Percentiles rank a stretch among this genome's conserved stretches.
These are phyloP conservation scores for Petrolisthes cinctipes DNA, from an alignment of 2,888 invertebrate genomes.

Conservation along the genomic window DNA sequence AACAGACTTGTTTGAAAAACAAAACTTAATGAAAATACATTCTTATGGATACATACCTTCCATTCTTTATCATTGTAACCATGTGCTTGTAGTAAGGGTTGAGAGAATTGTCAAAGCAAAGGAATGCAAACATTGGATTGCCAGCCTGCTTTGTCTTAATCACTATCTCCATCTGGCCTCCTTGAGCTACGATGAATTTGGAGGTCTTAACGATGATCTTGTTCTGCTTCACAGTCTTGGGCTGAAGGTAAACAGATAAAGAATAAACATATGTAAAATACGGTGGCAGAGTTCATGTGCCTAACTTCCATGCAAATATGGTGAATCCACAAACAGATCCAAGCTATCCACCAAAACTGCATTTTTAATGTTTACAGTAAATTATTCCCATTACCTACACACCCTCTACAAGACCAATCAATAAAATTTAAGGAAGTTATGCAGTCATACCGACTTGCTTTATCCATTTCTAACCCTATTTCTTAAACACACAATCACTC, in stretches of 20 bases:
- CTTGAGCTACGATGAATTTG: constrained; percentile 85
- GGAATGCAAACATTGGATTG: constrained; percentile 93
- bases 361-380: too few species aligned
- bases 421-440: too few species aligned
- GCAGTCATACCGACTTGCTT: too few species aligned
- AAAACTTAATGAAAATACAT: too few species aligned
- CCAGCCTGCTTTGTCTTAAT: constrained; percentile 96
- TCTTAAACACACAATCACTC: too few species aligned
- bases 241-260: constrained; percentile 74
- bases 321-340: too few species aligned
- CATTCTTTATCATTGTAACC: constrained; percentile 69
- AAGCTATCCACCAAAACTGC: too few species aligned
- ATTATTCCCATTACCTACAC: too few species aligned
- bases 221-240: constrained; percentile 81
- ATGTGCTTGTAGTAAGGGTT: constrained; percentile 89
- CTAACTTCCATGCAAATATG: neutral
- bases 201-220: constrained; percentile 96
- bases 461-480: too few species aligned
- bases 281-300: neutral
- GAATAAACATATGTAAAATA: neutral
- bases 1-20: too few species aligned
- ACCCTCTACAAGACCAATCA: too few species aligned
- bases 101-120: constrained; percentile 85
- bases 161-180: constrained; percentile 97
- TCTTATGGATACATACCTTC: constrained; percentile 67